These are phyloP conservation scores for Copsychus sechellarum DNA, from an alignment of 2,113 vertebrate species.

Conservation along the genomic window DNA sequence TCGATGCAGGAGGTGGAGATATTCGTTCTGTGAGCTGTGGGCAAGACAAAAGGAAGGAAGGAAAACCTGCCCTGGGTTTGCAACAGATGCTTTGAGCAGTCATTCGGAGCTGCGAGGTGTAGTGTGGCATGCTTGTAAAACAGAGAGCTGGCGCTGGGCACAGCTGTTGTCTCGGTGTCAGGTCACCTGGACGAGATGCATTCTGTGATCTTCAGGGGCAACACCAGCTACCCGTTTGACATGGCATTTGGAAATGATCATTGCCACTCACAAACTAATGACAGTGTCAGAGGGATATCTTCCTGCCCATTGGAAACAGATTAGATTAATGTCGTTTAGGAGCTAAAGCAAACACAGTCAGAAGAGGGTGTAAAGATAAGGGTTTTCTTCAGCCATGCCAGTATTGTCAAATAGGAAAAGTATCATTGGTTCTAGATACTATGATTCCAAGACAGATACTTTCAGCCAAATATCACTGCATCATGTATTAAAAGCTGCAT, in stretches of 20 bases:
- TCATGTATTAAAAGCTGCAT: not conserved
- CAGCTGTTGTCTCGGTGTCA: rapidly evolving
- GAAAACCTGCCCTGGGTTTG: not conserved
- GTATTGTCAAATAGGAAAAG: not conserved
- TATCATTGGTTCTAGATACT: not conserved
- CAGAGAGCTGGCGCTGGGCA: not conserved
- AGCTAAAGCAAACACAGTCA: not conserved
- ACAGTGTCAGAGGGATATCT: not conserved
- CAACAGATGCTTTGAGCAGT: not conserved
- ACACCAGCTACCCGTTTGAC: not conserved
- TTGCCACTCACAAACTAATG: not conserved
- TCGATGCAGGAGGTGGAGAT: not conserved
- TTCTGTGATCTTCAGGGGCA: not conserved
- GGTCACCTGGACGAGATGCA: not conserved
- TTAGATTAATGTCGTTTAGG: not conserved
- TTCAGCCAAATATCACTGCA: not conserved
- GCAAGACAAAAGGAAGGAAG: conserved; percentile 25
- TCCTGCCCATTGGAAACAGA: not conserved
- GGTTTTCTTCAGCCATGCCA: not conserved
- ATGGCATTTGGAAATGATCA: not conserved
- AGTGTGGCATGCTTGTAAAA: not conserved
- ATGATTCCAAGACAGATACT: not conserved
- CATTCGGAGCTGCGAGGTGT: not conserved
- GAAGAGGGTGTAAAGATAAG: not conserved
- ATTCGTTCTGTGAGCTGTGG: not conserved